These are phyloP conservation scores for Tenthredo scrophulariae DNA, from an alignment of 2,888 invertebrate genomes.

Conservation along the genomic window DNA sequence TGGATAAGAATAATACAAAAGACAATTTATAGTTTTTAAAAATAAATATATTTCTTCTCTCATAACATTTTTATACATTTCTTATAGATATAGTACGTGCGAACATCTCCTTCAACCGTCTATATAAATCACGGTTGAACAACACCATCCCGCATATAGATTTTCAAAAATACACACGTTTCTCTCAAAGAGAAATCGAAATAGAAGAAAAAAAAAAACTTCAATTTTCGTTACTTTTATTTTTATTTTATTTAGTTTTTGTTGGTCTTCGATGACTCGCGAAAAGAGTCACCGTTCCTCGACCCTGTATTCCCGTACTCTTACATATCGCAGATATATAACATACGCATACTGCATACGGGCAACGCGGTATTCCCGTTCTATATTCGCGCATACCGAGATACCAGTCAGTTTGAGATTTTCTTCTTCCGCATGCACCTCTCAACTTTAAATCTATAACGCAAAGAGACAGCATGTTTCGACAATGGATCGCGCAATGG, in stretches of 20 bases:
- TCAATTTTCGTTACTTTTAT: background rate
- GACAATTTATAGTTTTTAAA: background rate
- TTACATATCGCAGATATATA: constrained; percentile 5
- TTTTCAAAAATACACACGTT: background rate
- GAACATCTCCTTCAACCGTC: background rate
- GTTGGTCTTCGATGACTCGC: background rate
- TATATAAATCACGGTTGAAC: background rate
- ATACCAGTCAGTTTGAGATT: background rate
- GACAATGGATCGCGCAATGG: background rate
- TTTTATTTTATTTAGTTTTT: background rate
- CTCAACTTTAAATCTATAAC: background rate
- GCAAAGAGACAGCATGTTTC: background rate
- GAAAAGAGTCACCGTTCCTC: background rate
- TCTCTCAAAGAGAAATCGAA: background rate
- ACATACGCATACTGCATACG: constrained; percentile 11
- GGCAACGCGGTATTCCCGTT: background rate
- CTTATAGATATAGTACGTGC: background rate
- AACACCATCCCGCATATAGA: background rate
- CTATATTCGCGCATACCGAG: background rate
- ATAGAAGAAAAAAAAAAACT: background rate
- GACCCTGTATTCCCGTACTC: constrained; percentile 3
- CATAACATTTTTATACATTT: background rate
- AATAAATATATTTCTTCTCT: constrained; percentile 6
- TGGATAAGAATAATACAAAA: background rate
- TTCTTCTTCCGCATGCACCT: background rate